Evolutionary conservation across 2,113 vertebrate genomes (phyloP), one percentile per base, ranked within the genome.

Genomic region (Corydoras sp.): DNA sequence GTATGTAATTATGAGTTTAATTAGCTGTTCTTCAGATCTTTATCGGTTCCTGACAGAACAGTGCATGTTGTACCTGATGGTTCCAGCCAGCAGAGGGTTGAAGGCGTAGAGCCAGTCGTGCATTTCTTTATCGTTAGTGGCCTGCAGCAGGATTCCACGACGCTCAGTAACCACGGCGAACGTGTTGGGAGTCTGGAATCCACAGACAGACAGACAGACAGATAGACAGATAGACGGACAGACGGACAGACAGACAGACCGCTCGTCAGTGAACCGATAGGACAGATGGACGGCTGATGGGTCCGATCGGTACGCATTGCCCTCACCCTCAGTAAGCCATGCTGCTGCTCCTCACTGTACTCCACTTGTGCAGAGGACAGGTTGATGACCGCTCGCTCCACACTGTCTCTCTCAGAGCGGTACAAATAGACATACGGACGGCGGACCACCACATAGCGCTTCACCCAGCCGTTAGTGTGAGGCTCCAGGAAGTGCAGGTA

Each of bases 101-200:
- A 99, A 98, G 50, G 97, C 95, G 0, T 99, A 98, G 69, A 98
- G 92, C 96, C 95, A 98, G 88, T 98, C 96, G 9, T 99, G 97
- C 97, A 99, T 98, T 84, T 99, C 97, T 82, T 99, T 98, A 88
- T 99, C 97, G 0, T 92, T 98, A 87, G 82, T 87, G 0, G 96
- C 96, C 87, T 97, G 97, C 77, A 99, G 90, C 81, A 99, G 90
- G 77, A 99, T 93, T 75, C 94, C 96, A 0, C 96, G 93, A 82
- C 98, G 96, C 84, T 96, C 94, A 0, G 97, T 98, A 87, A 94
- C 98, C 82, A 99, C 95, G 0, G 96, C 91, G 24, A 99, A 98
- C 0, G 96, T 97, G 88, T 99, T 96, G 3, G 95, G 95, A 49
- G 95, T 96, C 96, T 98, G 83, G 4, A 56, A 56, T 12, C 8